Percentiles rank a stretch among this genome's conserved stretches.
phyloP scores from a whole-genome alignment of 2,797 vertebrate species.

The Gymnodraco acuticeps region DNA sequence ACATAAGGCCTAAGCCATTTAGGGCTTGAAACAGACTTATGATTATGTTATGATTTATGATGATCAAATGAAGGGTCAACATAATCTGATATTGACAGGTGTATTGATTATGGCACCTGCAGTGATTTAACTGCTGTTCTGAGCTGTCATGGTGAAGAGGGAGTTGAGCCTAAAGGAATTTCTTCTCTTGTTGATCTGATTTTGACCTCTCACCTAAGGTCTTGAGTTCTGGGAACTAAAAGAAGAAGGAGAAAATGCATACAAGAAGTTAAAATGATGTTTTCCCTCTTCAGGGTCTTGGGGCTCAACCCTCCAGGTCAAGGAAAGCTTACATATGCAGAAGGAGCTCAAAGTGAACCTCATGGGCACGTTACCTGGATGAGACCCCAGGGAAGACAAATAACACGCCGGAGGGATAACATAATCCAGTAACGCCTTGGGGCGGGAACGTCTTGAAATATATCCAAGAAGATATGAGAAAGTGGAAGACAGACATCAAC shows the following conservation, averaged over 20 bases:
- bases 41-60: too few species aligned
- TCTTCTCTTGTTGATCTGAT: slow-evolving; percentile 8
- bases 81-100: slow-evolving; percentile 10
- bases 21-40: not conserved
- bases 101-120: not conserved
- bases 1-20: not conserved
- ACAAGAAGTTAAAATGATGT: slow-evolving; percentile 18
- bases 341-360: slow-evolving; percentile 32
- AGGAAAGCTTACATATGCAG: slow-evolving; percentile 33
- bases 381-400: slow-evolving; percentile 15
- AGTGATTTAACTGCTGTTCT: not conserved
- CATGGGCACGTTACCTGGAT: slow-evolving; percentile 11
- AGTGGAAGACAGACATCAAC: slow-evolving; percentile 23
- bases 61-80: slow-evolving; percentile 4
- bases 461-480: slow-evolving; percentile 13
- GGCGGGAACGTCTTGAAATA: slow-evolving; percentile 2
- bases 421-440: slow-evolving; percentile 30
- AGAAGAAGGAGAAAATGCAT: slow-evolving; percentile 12
- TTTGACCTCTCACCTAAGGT: slow-evolving; percentile 6
- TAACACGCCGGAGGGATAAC: slow-evolving; percentile 33
- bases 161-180: not conserved
- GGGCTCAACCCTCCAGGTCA: slow-evolving; percentile 16
- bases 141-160: slow-evolving; percentile 3
- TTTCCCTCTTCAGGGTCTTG: slow-evolving; percentile 10
- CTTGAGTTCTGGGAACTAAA: slow-evolving; percentile 15